Evolutionary conservation across 64 coral and sea anemone species (phyloP), one percentile per base, ranked within the genome.

Genomic region (Dendrophyllia cribrosa): DNA sequence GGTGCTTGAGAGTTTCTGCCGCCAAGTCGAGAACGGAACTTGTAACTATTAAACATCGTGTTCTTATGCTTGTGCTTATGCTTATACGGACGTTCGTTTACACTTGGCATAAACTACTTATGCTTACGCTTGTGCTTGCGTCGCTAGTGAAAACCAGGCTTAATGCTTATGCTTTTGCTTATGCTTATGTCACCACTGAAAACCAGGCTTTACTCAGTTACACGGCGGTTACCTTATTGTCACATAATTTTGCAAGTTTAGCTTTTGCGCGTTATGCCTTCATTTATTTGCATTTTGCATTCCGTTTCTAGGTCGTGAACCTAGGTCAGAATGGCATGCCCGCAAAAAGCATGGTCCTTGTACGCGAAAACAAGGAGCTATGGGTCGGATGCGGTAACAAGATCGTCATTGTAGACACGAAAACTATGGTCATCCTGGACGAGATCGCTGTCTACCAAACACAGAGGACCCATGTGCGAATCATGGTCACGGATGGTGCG

Each of bases 301-400:
- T 48, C 20, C 19, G 59, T 25, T 53, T 80, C 9, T 58, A 64
- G 70, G 48, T 85, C 34, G 68, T 93, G 22, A 77, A 95, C 21
- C 66, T 95, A 20, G 89, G 82, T 6, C 88, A 95, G 56, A 76
- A 52, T 49, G 71, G 82, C 19, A 87, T 60, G 20, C 88, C 91
- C 20, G 90, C 76, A 4, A 93, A 83, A 22, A 69, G 91, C 72
- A 92, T 96, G 76, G 76, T 93, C 7, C 66, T 93, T 3, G 90
- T 92, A 1, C 76, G 83, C 17, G 60, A 93, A 6, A 83, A 75
- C 15, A 83, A 86, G 51, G 95, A 93, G 22, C 51, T 89, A 43
- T 92, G 95, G 95, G 86, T 86, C 10, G 72, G 95, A 43, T 93
- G 90, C 76, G 90, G 91, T 55, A 97, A 91, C 58, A 85, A 87